Evolutionary conservation across 2,797 vertebrate species (phyloP).

Genomic region (Yasuhikotakia modesta): DNA sequence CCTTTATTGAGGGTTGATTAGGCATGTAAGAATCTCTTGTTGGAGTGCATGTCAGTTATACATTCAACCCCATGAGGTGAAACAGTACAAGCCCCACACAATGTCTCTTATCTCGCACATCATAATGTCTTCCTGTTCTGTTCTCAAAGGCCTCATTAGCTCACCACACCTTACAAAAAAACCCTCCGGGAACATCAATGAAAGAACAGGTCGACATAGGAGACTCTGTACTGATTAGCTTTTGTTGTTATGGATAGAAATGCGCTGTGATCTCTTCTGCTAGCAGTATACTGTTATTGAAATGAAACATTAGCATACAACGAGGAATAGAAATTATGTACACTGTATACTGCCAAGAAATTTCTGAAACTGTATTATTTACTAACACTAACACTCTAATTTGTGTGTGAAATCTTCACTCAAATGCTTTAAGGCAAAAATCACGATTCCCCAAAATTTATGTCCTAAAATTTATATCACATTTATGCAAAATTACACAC

Average conservation of each 20-base stretch:
- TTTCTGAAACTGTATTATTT: background rate
- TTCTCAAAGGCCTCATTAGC: constrained; percentile 45
- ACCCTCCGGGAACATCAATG: background rate
- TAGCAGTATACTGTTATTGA: background rate
- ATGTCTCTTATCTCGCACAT: constrained; percentile 20
- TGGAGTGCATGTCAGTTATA: constrained; percentile 44
- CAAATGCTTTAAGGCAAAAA: no score
- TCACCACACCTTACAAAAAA: constrained; percentile 28
- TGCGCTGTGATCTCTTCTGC: background rate
- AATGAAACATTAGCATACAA: background rate
- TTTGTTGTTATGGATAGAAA: constrained; percentile 1
- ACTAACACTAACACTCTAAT: background rate
- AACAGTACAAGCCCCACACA: constrained; percentile 23
- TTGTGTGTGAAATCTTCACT: no score
- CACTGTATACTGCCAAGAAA: background rate
- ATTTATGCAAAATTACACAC: background rate
- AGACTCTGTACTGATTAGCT: background rate
- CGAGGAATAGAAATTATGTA: background rate
- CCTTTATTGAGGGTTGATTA: constrained; percentile 43
- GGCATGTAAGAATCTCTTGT: constrained; percentile 38
- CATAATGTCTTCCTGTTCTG: constrained; percentile 15
- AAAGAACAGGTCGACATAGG: constrained; percentile 6
- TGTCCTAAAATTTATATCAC: background rate
- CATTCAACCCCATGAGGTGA: constrained; percentile 34
- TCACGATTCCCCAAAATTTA: no score